Base-by-base conservation (phyloP, 2,113 vertebrate genomes). In the Nerophis ophidion region DNA sequence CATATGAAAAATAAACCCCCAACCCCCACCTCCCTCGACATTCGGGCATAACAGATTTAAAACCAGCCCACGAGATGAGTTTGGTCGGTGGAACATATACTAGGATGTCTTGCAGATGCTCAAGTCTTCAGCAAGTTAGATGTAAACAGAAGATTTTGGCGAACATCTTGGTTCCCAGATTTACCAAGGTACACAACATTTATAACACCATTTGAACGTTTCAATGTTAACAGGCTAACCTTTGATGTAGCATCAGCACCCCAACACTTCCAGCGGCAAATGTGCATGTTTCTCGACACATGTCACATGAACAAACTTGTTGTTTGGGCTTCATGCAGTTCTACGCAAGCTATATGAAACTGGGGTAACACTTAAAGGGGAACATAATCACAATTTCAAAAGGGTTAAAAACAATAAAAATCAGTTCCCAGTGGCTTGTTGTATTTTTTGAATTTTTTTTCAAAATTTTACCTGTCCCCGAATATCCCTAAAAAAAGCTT, bases 161-260 rank as follows among this genome's bases (percentile, higher is more conserved):
- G 40, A 15, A 56, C 40, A 6, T 33, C 57, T 1, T 15, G 69
- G 5, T 48, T 61, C 0, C 48, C 35, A 5, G 60, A 67, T 19
- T 71, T 57, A 8, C 49, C 64, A 0, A 13, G 12, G 0, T 57
- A 64, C 6, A 74, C 65, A 8, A 74, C 13, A 0, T 80, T 81
- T 52, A 70, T 70, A n/a, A 74, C 61, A 1, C 66, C 58, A 2
- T 83, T 76, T 60, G 62, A 68, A 33, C 12, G 11, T 1, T 75
- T 26, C 8, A 13, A 15, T 13, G 65, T 64, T 7, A 61, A 76
- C 17, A 14, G 49, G 6, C 5, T 77, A 8, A 50, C 1, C 11
- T 75, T 69, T 26, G 65, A 64, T 10, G 71, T 75, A 45, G 6
- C 54, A 0, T 70, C 66, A 14, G 66, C 45, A 6, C 46, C 48